A percentile compares a stretch with the other conserved stretches of the same genome.
Conservation (phyloP, 2,797 vertebrate species). For the Aeoliscus strigatus region DNA sequence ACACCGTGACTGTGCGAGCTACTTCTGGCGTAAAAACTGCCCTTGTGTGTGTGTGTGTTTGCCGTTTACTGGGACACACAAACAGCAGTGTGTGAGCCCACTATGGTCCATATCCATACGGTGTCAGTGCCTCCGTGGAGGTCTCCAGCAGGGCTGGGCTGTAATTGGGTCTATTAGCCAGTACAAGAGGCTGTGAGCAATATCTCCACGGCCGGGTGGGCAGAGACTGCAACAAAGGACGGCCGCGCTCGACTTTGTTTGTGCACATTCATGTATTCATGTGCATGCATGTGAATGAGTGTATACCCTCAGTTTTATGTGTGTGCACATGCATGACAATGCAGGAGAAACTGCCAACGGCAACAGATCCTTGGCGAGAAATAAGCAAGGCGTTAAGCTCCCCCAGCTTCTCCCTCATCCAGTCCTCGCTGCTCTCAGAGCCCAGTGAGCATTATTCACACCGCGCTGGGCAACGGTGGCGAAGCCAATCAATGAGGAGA, state of each 20-base stretch:
- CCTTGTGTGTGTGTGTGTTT: slow-evolving; percentile 1
- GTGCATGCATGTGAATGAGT: slow-evolving; percentile 12
- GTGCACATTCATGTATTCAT: slow-evolving; percentile 19
- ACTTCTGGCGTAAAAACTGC: slow-evolving; percentile 7
- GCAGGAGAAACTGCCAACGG: slow-evolving; percentile 20
- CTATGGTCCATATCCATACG: slow-evolving; percentile 1
- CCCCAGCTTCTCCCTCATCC: slow-evolving; percentile 23
- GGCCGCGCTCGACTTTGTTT: slow-evolving; percentile 19
- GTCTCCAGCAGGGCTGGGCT: slow-evolving; percentile 38
- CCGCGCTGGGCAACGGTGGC: slow-evolving; percentile 36
- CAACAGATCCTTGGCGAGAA: slow-evolving; percentile 34
- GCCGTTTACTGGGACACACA: slow-evolving; percentile 14
- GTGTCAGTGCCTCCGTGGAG: slow-evolving; percentile 31
- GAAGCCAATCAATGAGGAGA: slow-evolving; percentile 45
- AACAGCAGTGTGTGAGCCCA: slow-evolving; percentile 19
- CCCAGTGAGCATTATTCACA: slow-evolving; percentile 57
- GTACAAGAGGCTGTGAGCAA: slow-evolving; percentile 66
- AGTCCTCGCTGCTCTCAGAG: slow-evolving; percentile 24
- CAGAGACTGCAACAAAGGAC: slow-evolving; percentile 50
- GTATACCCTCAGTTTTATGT: slow-evolving; percentile 2
- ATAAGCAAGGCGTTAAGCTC: slow-evolving; percentile 34
- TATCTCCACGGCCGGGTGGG: slow-evolving; percentile 55
- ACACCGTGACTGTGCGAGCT: slow-evolving; percentile 5
- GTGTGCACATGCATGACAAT: slow-evolving; percentile 10
- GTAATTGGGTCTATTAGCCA: slow-evolving; percentile 74